Evolutionary conservation across 2,888 invertebrate species (phyloP).

Genomic region (Pocota personata): DNA sequence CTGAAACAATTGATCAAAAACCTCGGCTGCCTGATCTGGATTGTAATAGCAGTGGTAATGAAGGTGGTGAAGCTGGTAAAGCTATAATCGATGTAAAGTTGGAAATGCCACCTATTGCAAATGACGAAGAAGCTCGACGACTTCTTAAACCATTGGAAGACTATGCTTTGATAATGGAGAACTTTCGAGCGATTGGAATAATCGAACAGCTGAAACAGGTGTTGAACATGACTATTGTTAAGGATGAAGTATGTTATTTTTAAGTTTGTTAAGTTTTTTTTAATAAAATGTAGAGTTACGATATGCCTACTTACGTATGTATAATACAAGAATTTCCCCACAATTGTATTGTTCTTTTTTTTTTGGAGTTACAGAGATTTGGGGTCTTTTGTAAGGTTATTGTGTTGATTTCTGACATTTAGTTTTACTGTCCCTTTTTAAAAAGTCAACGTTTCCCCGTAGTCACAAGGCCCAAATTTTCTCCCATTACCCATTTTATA

Average conservation of each 20-base stretch:
- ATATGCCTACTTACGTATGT: no score
- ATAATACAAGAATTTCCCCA: no score
- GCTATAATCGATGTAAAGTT: background rate
- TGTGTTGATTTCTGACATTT: no score
- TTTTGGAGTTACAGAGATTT: no score
- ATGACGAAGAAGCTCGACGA: slow-evolving; percentile 78
- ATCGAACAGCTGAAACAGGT: slow-evolving; percentile 79
- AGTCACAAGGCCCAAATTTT: no score
- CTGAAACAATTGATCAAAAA: background rate
- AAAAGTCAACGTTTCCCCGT: no score
- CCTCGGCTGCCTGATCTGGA: background rate
- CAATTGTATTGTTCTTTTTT: no score
- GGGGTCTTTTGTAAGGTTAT: no score
- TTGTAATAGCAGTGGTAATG: background rate
- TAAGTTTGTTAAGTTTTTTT: background rate
- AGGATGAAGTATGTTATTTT: background rate
- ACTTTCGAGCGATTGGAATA: slow-evolving; percentile 80
- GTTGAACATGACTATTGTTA: slow-evolving; percentile 73
- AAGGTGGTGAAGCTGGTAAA: background rate
- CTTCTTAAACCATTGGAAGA: slow-evolving; percentile 80
- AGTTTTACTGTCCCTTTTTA: no score
- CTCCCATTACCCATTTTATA: no score
- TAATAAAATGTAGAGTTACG: background rate
- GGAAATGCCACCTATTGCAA: slow-evolving; percentile 23
- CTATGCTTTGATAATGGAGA: slow-evolving; percentile 79